Conservation (phyloP, 2,113 vertebrate genomes). For the Catharus bicknelli region DNA sequence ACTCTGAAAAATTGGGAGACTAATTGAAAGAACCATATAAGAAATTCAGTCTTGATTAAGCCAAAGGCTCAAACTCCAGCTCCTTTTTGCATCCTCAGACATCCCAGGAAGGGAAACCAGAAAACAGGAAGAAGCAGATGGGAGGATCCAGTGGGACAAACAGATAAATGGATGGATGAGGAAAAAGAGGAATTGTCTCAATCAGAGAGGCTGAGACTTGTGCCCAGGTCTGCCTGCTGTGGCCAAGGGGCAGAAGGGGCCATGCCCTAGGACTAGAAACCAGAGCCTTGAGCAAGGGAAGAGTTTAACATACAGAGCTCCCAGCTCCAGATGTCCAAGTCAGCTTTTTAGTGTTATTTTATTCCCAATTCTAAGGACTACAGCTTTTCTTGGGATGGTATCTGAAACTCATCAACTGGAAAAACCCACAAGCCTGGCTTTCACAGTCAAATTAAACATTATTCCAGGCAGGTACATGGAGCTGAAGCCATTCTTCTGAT, state of each 20-base stretch:
- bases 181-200: background rate
- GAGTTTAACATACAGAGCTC: background rate
- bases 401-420: background rate
- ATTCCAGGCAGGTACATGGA: constrained; percentile 23
- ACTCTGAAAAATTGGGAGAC: background rate
- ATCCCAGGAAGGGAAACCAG: background rate
- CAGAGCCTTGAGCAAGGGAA: background rate
- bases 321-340: too few species aligned
- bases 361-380: background rate
- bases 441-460: background rate
- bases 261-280: background rate
- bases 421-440: background rate
- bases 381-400: background rate
- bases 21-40: background rate
- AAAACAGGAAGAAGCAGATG: background rate
- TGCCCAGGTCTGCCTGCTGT: background rate
- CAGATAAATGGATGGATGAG: background rate
- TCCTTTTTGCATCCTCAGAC: background rate
- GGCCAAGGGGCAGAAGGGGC: background rate
- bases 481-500: constrained; percentile 24
- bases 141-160: background rate
- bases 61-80: background rate
- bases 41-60: background rate
- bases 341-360: background rate
- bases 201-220: background rate